phyloP scores from a whole-genome alignment of 1,140 invertebrate genomes.

The Armadillidium nasatum region DNA sequence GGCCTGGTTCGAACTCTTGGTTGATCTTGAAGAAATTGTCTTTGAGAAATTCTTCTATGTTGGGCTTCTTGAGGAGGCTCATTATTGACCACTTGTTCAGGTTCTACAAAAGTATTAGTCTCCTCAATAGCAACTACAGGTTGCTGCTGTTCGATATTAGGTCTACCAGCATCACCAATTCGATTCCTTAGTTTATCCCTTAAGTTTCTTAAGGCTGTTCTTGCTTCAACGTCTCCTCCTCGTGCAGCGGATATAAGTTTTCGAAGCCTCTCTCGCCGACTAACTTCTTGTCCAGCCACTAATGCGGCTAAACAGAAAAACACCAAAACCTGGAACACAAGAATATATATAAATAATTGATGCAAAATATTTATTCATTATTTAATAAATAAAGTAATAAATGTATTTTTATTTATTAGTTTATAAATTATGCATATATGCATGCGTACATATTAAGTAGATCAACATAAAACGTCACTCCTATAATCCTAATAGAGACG shows the following conservation, averaged over 20 bases:
- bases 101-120: not conserved
- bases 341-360: no score
- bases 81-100: not conserved
- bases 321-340: not conserved
- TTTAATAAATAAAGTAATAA: no score
- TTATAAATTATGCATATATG: no score
- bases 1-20: not conserved
- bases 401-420: no score
- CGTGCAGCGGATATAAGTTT: not conserved
- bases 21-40: not conserved
- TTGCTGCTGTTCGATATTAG: not conserved
- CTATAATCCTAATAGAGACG: no score
- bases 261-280: not conserved
- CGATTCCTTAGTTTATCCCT: not conserved
- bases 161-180: not conserved
- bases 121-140: not conserved
- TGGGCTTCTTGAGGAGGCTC: not conserved
- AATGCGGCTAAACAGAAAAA: not conserved
- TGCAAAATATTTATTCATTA: no score
- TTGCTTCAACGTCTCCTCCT: not conserved
- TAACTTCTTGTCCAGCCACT: not conserved
- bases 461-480: no score
- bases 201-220: not conserved
- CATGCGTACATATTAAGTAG: no score
- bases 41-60: not conserved